A percentile compares a stretch with the other conserved stretches of the same genome.
Conservation (phyloP, 2,888 invertebrate species). For the Drosophila incognita region DNA sequence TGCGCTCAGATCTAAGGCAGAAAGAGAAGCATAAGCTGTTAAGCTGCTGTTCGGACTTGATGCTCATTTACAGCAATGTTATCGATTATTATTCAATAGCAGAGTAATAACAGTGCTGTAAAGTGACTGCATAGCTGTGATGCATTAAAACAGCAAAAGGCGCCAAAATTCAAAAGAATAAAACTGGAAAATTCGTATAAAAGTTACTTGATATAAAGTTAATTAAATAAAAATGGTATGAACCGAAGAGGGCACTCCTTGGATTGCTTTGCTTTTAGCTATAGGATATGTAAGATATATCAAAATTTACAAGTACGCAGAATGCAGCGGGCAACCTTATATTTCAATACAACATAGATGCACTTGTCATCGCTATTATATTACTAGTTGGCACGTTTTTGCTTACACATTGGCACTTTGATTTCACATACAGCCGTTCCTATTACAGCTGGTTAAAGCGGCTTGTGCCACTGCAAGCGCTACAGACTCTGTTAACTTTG, state of each 20-base stretch:
- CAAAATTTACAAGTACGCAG: no score
- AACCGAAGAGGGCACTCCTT: background rate
- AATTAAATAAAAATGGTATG: no score
- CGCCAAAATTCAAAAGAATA: no score
- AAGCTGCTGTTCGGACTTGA: background rate
- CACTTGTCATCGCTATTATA: background rate
- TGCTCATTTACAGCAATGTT: background rate
- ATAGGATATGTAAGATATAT: background rate
- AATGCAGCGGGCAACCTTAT: background rate
- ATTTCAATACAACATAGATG: no score
- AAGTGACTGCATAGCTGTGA: background rate
- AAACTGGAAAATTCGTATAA: no score
- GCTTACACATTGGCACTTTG: background rate
- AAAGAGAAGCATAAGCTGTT: background rate
- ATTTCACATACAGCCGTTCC: background rate
- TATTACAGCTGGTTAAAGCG: no score
- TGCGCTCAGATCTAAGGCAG: no score
- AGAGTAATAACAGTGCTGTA: background rate
- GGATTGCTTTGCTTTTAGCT: no score
- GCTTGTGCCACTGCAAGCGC: background rate
- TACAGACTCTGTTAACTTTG: background rate
- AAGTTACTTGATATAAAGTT: no score
- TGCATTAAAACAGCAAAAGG: background rate
- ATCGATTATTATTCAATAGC: background rate
- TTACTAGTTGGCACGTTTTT: background rate